Percentiles rank a stretch among this genome's conserved stretches.
phyloP scores from a whole-genome alignment of 2,113 vertebrate species.

The Pygoscelis adeliae region DNA sequence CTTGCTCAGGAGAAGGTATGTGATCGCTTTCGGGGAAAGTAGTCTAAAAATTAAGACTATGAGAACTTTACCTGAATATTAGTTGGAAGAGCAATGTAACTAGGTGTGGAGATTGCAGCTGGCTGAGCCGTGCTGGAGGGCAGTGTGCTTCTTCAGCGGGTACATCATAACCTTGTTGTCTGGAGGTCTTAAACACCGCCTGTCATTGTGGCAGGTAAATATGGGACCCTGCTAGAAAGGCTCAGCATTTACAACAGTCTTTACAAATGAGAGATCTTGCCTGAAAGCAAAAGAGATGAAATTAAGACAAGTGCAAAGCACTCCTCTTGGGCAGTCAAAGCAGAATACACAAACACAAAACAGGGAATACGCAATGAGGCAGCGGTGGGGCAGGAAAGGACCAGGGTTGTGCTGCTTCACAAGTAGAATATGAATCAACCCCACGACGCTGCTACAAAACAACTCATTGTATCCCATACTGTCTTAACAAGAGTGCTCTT shows the following conservation, averaged over 20 bases:
- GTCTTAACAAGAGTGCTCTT: not conserved
- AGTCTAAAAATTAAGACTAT: not conserved
- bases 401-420: not conserved
- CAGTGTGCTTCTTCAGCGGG: not conserved
- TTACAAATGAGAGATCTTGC: slow-evolving; percentile 27
- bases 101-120: not conserved
- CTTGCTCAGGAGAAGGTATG: not conserved
- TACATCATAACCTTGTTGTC: not conserved
- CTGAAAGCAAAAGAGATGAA: slow-evolving; percentile 48
- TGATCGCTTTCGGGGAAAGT: not conserved
- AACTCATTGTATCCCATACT: not conserved
- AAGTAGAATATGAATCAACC: slow-evolving; percentile 43
- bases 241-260: not conserved
- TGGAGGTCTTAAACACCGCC: not conserved
- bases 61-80: not conserved
- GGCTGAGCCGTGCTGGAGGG: not conserved
- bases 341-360: slow-evolving; percentile 26
- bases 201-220: not conserved
- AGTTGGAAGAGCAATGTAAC: not conserved
- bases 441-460: not conserved
- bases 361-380: slow-evolving; percentile 10
- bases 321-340: slow-evolving; percentile 5
- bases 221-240: not conserved
- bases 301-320: slow-evolving; percentile 50
- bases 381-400: not conserved